Conservation (phyloP, 2,113 vertebrate genomes). For the Tragelaphus scriptus region DNA sequence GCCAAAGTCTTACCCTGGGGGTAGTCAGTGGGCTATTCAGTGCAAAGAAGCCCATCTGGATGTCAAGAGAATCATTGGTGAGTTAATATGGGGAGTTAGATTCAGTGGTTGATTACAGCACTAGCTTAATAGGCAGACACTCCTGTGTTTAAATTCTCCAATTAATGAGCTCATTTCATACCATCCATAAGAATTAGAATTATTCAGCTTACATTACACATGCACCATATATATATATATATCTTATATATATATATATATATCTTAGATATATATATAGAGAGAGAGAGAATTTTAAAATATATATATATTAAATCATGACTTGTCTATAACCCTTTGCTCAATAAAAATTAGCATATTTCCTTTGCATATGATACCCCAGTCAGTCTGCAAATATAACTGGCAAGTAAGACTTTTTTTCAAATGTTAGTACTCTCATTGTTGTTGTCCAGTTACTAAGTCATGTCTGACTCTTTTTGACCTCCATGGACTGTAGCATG, state of each 20-base stretch:
- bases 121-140: background rate
- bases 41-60: background rate
- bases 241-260: background rate
- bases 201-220: background rate
- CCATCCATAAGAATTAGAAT: background rate
- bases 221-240: background rate
- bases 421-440: background rate
- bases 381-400: background rate
- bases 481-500: background rate
- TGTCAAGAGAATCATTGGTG: background rate
- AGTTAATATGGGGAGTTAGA: background rate
- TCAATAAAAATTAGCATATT: slow-evolving; percentile 10
- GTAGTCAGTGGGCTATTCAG: background rate
- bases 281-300: too few species aligned
- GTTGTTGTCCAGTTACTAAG: background rate
- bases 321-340: background rate
- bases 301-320: background rate
- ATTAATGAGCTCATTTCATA: background rate
- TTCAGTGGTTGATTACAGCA: background rate
- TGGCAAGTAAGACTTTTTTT: background rate
- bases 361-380: background rate
- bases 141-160: background rate
- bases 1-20: background rate
- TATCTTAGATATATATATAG: background rate
- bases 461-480: background rate